phyloP scores from a whole-genome alignment of 2,888 invertebrate genomes.

The Philonicus albiceps region DNA sequence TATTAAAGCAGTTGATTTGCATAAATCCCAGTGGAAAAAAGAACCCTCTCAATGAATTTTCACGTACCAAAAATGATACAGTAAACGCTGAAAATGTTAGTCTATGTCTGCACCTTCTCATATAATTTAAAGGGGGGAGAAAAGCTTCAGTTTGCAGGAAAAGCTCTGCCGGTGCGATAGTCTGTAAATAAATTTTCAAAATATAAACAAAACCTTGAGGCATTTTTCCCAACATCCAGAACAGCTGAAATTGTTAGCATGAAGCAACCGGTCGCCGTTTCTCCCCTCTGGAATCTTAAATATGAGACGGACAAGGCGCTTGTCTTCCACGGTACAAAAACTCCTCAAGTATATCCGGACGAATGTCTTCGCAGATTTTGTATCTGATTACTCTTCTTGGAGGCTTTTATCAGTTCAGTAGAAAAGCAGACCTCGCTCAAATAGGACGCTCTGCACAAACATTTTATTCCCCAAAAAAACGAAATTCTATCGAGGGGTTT shows the following conservation, averaged over 20 bases:
- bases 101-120: not conserved
- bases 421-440: not conserved
- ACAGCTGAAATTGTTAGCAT: not conserved
- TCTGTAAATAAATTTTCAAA: not conserved
- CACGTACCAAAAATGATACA: not conserved
- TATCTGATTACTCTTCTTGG: not conserved
- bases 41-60: not conserved
- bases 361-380: not conserved
- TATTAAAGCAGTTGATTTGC: not conserved
- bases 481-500: not conserved
- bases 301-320: not conserved
- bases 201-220: not conserved
- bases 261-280: not conserved
- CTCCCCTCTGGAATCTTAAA: no score
- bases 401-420: slow-evolving; percentile 26
- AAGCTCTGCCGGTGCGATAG: not conserved
- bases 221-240: not conserved
- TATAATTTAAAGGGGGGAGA: not conserved
- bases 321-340: not conserved
- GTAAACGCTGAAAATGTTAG: not conserved
- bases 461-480: not conserved
- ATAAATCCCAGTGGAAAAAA: not conserved
- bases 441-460: not conserved
- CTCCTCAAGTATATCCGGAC: not conserved
- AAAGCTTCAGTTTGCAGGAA: not conserved